Conservation (phyloP, 2,113 vertebrate species). For the Arothron firmamentum region DNA sequence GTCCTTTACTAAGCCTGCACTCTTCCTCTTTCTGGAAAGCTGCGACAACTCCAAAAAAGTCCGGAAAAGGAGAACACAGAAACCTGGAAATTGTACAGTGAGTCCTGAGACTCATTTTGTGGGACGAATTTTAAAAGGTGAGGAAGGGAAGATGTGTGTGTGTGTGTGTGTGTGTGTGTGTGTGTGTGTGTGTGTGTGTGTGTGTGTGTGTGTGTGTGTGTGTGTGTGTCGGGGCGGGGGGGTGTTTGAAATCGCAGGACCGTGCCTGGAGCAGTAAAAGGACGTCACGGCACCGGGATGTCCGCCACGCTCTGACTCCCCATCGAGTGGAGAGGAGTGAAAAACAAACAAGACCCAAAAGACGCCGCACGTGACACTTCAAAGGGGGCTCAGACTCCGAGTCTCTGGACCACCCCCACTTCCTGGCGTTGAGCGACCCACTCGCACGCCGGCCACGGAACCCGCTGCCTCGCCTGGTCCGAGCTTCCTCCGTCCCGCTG, state of each 20-base stretch:
- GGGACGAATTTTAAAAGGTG: background rate
- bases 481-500: slow-evolving; percentile 41
- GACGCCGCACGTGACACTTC: slow-evolving; percentile 57
- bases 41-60: slow-evolving; percentile 15
- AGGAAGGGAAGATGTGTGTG: slow-evolving; percentile 3
- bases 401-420: slow-evolving; percentile 31
- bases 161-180: too few species aligned
- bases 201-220: too few species aligned
- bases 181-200: too few species aligned
- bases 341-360: slow-evolving; percentile 65
- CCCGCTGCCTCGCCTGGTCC: slow-evolving; percentile 43
- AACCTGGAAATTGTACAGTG: slow-evolving; percentile 32
- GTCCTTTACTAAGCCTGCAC: slow-evolving; percentile 25
- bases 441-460: slow-evolving; percentile 59
- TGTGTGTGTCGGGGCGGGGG: background rate
- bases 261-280: slow-evolving; percentile 44
- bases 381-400: slow-evolving; percentile 34
- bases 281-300: slow-evolving; percentile 64
- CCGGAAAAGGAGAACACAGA: background rate
- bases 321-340: slow-evolving; percentile 45
- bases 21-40: slow-evolving; percentile 32
- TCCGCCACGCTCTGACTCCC: slow-evolving; percentile 55
- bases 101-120: too few species aligned
- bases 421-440: slow-evolving; percentile 39
- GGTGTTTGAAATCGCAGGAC: slow-evolving; percentile 29